Conservation (phyloP, 2,797 vertebrate species). For the Pseudocheirus occidentalis region DNA sequence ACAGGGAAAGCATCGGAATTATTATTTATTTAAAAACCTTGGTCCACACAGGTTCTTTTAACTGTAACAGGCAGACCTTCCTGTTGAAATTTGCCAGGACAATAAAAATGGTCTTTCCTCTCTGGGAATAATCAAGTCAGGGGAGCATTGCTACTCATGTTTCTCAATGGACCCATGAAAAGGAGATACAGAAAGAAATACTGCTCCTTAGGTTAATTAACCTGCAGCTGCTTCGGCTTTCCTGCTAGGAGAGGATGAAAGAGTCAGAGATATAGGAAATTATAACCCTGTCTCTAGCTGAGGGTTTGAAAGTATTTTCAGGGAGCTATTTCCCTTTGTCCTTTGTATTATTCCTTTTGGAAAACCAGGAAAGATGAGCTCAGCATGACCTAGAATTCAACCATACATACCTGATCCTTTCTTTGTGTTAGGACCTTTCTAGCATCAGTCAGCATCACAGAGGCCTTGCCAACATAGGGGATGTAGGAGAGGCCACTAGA, state of each 20-base stretch:
- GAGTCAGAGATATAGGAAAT: slow-evolving; percentile 64
- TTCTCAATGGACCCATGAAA: slow-evolving; percentile 6
- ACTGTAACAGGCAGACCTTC: neutral
- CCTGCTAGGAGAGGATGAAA: slow-evolving; percentile 53
- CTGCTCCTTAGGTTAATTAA: slow-evolving; percentile 38
- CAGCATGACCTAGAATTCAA: neutral
- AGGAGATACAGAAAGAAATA: neutral
- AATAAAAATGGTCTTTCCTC: neutral
- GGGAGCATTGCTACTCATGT: neutral
- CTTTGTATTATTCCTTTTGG: slow-evolving; percentile 28
- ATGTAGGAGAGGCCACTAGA: neutral
- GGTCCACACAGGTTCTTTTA: neutral
- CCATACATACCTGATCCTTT: neutral
- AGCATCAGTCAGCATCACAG: neutral
- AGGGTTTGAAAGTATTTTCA: slow-evolving; percentile 30
- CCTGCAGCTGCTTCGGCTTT: slow-evolving; percentile 57
- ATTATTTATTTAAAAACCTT: neutral
- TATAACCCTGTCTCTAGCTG: neutral
- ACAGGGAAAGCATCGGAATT: neutral
- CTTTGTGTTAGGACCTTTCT: slow-evolving; percentile 1
- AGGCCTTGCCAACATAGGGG: neutral
- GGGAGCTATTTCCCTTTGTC: slow-evolving; percentile 28
- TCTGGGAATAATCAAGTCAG: neutral
- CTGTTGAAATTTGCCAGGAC: slow-evolving; percentile 36
- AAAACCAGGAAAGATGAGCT: slow-evolving; percentile 12